phyloP scores from a whole-genome alignment of 37 sponge, comb jelly and placozoan genomes.

The Tethya wilhelma region DNA sequence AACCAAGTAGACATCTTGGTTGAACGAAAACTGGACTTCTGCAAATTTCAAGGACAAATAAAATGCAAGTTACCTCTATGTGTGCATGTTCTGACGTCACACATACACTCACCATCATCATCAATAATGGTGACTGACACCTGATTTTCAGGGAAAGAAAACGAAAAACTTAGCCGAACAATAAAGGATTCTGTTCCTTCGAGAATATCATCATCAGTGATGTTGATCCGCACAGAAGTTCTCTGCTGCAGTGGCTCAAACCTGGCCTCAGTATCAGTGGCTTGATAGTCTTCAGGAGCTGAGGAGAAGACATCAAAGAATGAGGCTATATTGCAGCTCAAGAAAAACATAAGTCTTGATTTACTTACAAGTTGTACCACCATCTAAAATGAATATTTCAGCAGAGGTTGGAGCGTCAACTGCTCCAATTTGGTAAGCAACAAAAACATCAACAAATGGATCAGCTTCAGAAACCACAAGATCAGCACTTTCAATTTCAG shows the following conservation, averaged over 20 bases:
- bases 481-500: no score
- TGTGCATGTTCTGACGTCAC: no score
- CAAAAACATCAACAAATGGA: no score
- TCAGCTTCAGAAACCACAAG: no score
- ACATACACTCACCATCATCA: no score
- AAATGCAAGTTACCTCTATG: neutral
- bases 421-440: no score
- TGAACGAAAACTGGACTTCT: neutral
- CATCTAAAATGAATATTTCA: no score
- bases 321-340: neutral
- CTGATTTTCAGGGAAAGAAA: no score
- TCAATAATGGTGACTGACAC: no score
- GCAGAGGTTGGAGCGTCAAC: no score
- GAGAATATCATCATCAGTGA: constrained; percentile 1
- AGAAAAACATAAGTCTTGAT: neutral
- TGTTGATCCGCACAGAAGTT: constrained; percentile 7
- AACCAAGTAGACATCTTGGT: no score
- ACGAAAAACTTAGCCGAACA: neutral
- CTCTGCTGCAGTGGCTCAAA: neutral
- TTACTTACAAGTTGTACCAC: no score
- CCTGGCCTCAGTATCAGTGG: neutral
- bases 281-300: neutral
- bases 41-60: neutral
- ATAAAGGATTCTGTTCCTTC: constrained; percentile 10
- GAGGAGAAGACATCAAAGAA: neutral